A percentile compares a stretch with the other conserved stretches of the same genome.
phyloP scores from a whole-genome alignment of 2,888 invertebrate genomes.

The Cremastinae sp. region DNA sequence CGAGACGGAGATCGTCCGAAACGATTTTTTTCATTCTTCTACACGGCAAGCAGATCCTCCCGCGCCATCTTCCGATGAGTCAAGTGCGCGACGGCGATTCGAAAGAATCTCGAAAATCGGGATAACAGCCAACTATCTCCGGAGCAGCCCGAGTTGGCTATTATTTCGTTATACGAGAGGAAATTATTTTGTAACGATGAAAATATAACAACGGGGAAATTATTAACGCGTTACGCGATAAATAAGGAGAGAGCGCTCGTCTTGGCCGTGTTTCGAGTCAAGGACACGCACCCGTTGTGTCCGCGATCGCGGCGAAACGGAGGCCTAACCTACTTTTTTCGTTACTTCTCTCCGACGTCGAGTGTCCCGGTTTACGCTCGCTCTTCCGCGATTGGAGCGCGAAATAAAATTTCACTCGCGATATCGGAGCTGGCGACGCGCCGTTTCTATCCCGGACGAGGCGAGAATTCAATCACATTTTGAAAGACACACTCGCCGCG shows the following conservation, averaged over 20 bases:
- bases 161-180: no score
- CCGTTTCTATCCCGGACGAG: not conserved
- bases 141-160: no score
- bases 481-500: no score
- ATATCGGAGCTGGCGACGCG: not conserved
- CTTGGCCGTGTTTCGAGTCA: conserved; percentile 62
- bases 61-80: conserved; percentile 35
- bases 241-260: conserved; percentile 5
- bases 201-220: no score
- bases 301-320: not conserved
- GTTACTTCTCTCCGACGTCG: conserved; percentile 19
- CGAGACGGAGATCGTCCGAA: not conserved
- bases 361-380: conserved; percentile 11
- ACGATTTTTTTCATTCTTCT: conserved; percentile 11
- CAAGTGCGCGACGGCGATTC: not conserved
- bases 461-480: no score
- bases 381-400: no score
- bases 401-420: not conserved
- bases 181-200: no score
- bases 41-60: conserved; percentile 14
- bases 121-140: not conserved
- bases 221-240: conserved; percentile 2
- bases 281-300: conserved; percentile 57
- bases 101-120: conserved; percentile 4
- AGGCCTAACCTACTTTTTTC: conserved; percentile 65